These are phyloP conservation scores for Pogona vitticeps DNA, from an alignment of 2,113 vertebrate genomes.

Conservation along the genomic window DNA sequence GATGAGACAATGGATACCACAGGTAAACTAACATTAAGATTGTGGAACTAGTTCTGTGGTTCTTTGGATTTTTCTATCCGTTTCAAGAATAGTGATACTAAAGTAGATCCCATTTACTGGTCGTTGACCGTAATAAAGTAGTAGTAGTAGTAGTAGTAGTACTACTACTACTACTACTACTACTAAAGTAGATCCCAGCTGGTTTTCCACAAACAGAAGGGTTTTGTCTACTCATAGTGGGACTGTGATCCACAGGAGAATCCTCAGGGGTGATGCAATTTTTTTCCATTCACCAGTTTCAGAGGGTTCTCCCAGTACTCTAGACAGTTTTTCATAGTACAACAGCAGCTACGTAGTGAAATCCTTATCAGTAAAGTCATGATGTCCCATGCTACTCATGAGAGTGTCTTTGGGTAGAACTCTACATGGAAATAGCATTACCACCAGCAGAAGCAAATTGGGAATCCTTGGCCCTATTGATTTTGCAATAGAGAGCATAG, in stretches of 20 bases:
- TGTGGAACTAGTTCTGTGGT: background rate
- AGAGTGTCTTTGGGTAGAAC: background rate
- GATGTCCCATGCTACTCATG: background rate
- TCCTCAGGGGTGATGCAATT: background rate
- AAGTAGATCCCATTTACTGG: background rate
- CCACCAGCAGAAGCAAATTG: background rate
- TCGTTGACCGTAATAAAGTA: too few relatives aligned
- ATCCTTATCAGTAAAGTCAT: background rate
- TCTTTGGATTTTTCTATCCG: background rate
- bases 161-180: too few relatives aligned
- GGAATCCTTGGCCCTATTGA: background rate
- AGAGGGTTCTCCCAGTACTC: background rate
- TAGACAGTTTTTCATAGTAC: background rate
- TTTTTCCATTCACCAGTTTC: background rate
- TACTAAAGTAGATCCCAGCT: background rate
- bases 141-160: too few relatives aligned
- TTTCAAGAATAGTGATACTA: background rate
- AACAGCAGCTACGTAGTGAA: background rate
- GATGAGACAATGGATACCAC: background rate
- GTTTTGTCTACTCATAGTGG: background rate
- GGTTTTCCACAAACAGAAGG: background rate
- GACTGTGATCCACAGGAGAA: background rate
- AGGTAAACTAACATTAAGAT: background rate
- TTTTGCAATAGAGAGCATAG: background rate
- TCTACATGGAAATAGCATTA: background rate